Evolutionary conservation across 2,797 vertebrate species (phyloP).

Genomic region (Paratrypauchen microcephalus): DNA sequence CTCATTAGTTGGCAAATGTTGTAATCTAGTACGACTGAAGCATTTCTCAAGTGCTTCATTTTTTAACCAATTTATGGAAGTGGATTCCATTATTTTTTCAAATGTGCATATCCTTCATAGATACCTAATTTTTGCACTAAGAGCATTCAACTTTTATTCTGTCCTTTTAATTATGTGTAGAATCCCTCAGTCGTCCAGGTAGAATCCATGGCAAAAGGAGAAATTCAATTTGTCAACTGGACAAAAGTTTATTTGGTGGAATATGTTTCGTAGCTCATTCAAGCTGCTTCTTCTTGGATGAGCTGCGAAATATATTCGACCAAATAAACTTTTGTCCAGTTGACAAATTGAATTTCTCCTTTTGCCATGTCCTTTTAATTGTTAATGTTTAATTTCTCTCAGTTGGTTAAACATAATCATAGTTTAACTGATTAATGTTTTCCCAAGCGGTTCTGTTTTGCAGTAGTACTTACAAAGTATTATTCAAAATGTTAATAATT

Average conservation of each 20-base stretch:
- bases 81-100: conserved; percentile 44
- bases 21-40: not conserved
- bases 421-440: conserved; percentile 17
- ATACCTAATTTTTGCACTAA: conserved; percentile 51
- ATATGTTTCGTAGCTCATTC: no score
- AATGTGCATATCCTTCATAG: conserved; percentile 28
- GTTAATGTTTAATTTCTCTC: conserved; percentile 35
- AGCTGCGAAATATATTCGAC: no score
- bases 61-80: conserved; percentile 39
- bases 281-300: no score
- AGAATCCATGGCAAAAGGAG: no score
- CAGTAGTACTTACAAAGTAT: conserved; percentile 9
- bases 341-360: no score
- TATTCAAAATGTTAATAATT: not conserved
- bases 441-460: conserved; percentile 4
- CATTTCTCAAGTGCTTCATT: conserved; percentile 34
- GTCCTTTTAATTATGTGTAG: conserved; percentile 24
- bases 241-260: no score
- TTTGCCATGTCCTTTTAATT: conserved; percentile 21
- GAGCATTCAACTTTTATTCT: conserved; percentile 61
- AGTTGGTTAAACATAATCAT: conserved; percentile 5
- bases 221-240: no score
- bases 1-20: conserved; percentile 2
- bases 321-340: no score
- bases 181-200: no score